Base-by-base conservation (phyloP, 2,113 vertebrate genomes). In the Benitochromis conjunctus region DNA sequence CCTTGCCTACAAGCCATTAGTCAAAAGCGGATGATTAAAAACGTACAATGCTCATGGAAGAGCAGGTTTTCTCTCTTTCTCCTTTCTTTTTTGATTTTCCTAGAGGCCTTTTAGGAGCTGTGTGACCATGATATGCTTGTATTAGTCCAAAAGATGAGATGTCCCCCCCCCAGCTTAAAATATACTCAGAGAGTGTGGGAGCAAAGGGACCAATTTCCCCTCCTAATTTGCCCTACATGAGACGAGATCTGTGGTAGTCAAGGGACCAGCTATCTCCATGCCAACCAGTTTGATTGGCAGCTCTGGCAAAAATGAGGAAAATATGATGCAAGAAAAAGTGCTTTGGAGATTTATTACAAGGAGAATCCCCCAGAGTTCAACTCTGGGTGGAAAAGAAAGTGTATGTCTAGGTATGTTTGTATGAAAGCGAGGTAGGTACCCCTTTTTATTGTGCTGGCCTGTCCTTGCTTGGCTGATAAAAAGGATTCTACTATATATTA, bases 401-500 rank as follows among this genome's bases (percentile, higher is more conserved):
- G 10, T 55, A n/a, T 80, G 78, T 64, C 10, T 6, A 11, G 4
- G 46, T 54, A 3, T 66, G 26, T 36, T 14, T 71, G 16, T 48
- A 83, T 74, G 60, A 81, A 56, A 46, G 66, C 18, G 6, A 76
- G 24, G 54, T 48, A 55, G 56, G 36, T 18, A 26, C 29, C 8
- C 51, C 4, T 60, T 86, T 92, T 93, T 85, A 87, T 85, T 85
- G 80, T 51, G 53, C 79, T 4, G 74, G 80, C 71, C 85, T 64
- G 82, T 92, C 91, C 86, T 91, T 91, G 91, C 91, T 90, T 83
- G 60, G 77, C 91, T 91, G 86, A 88, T 93, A 89, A 90, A 66
- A 91, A 88, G 19, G 58, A 88, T 80, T 78, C 85, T 46, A 71
- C 85, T 62, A 87, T 62, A 85, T 79, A 84, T 83, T 82, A 82